A percentile compares a stretch with the other conserved stretches of the same genome.
Conservation (phyloP, 2,797 vertebrate genomes). For the Antrozous pallidus region DNA sequence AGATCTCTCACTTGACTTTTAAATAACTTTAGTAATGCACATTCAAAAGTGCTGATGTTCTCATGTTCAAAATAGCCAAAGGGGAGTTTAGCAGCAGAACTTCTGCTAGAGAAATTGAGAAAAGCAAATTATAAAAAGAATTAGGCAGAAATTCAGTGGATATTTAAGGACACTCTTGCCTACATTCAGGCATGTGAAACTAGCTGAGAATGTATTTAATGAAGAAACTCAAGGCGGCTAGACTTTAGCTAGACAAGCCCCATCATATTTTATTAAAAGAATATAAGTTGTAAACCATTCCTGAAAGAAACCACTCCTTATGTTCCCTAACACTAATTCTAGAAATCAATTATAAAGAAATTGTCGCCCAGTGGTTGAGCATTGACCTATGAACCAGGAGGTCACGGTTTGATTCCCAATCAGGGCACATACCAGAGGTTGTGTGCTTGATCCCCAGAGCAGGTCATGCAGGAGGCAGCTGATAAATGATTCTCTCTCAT, state of each 20-base stretch:
- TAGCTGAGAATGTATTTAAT: neutral
- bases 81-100: neutral
- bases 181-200: neutral
- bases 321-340: neutral
- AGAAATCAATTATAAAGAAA: neutral
- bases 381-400: no score
- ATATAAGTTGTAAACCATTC: neutral
- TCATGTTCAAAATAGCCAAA: constrained; percentile 55
- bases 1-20: constrained; percentile 63
- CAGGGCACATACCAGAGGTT: no score
- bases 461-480: no score
- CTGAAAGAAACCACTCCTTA: neutral
- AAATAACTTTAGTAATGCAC: constrained; percentile 66
- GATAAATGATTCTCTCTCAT: no score
- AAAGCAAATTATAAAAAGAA: constrained; percentile 24
- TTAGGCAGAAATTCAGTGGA: neutral
- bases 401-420: no score
- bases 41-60: constrained; percentile 66
- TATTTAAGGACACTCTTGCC: neutral
- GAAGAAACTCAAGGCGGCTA: neutral
- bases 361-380: no score
- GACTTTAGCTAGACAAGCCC: neutral
- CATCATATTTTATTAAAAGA: neutral
- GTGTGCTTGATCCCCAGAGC: no score
- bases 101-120: neutral